phyloP scores from a whole-genome alignment of 2,888 invertebrate species.

The Hymenopus coronatus region DNA sequence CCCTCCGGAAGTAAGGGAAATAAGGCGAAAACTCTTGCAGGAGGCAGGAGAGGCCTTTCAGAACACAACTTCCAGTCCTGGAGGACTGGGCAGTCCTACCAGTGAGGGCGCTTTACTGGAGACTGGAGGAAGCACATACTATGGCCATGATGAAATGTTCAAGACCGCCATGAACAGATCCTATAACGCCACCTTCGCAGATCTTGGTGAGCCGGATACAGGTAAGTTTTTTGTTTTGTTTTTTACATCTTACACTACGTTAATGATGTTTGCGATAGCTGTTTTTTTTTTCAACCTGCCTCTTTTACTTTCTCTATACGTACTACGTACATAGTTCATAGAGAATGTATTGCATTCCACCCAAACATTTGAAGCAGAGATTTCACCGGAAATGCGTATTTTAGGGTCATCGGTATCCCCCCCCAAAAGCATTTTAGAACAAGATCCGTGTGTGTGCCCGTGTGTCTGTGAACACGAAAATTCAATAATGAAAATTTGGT shows the following conservation, averaged over 20 bases:
- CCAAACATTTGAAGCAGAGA: no score
- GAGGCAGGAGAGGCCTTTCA: neutral
- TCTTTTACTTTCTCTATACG: no score
- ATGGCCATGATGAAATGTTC: neutral
- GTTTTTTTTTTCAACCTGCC: no score
- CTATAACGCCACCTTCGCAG: neutral
- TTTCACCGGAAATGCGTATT: no score
- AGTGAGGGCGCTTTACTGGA: neutral
- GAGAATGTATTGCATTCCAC: no score
- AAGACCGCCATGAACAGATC: neutral
- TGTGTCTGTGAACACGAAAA: no score
- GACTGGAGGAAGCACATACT: neutral
- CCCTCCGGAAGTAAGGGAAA: neutral
- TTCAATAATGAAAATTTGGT: no score
- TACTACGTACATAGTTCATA: no score
- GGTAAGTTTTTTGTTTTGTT: neutral
- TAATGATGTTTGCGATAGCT: no score
- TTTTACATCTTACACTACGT: neutral
- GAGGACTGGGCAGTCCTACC: neutral
- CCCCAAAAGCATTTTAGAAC: no score
- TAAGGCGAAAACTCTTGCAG: neutral
- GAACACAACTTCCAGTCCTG: neutral
- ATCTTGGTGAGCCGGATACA: neutral
- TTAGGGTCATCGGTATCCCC: no score
- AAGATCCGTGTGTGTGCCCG: no score